Percentiles rank a stretch among this genome's conserved stretches.
These are phyloP conservation scores for Notarius lentiginosus DNA, from an alignment of 2,113 vertebrate species.

Conservation along the genomic window DNA sequence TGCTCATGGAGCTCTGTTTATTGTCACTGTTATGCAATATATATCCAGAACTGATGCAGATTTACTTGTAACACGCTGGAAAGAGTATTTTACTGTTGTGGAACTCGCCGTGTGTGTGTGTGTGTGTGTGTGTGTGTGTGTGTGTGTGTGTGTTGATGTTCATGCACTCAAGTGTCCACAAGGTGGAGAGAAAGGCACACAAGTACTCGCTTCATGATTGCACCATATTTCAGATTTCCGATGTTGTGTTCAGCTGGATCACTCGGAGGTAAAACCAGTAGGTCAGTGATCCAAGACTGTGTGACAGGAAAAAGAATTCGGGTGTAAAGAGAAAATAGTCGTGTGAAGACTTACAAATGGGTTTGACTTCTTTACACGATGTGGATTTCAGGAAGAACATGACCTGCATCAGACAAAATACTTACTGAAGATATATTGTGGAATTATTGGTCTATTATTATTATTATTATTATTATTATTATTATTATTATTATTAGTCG, in stretches of 20 bases:
- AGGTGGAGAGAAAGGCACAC: constrained; percentile 9
- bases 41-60: not conserved
- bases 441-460: not conserved
- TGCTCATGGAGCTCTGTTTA: not conserved
- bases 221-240: not conserved
- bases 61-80: not conserved
- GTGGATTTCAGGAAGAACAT: not conserved
- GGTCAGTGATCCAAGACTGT: not conserved
- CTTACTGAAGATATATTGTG: not conserved
- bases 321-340: not conserved
- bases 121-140: not conserved
- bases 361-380: not conserved
- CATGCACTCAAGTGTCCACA: not conserved
- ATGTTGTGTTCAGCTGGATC: not conserved
- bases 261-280: not conserved
- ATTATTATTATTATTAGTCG: too few relatives aligned
- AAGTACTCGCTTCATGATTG: not conserved
- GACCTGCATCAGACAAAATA: not conserved
- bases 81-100: not conserved
- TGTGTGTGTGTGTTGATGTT: not conserved
- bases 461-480: not conserved
- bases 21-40: not conserved
- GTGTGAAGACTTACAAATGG: not conserved
- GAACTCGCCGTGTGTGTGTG: not conserved
- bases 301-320: not conserved